A percentile compares a stretch with the other conserved stretches of the same genome.
Conservation (phyloP, 2,797 vertebrate species). For the Lates japonicus region DNA sequence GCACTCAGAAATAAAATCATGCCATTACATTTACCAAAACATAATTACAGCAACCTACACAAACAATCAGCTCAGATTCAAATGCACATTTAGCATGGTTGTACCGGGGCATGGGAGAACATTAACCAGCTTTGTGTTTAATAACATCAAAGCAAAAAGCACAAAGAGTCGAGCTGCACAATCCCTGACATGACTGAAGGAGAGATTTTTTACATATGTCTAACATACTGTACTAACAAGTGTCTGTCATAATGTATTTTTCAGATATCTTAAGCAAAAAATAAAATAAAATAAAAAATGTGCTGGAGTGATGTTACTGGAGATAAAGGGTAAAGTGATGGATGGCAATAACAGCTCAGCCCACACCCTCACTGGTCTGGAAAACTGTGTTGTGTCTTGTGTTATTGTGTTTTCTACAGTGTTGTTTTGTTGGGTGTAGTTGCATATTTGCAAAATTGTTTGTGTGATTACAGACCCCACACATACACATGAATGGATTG, state of each 20-base stretch:
- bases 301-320: conserved; percentile 29
- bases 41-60: conserved; percentile 72
- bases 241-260: conserved; percentile 24
- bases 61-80: conserved; percentile 64
- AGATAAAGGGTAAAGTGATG: conserved; percentile 57
- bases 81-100: conserved; percentile 52
- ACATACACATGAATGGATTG: background rate
- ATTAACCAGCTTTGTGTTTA: conserved; percentile 58
- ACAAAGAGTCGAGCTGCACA: conserved; percentile 36
- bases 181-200: conserved; percentile 20
- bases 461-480: background rate
- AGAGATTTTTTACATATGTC: conserved; percentile 29
- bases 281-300: no score
- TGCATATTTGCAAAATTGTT: background rate
- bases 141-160: conserved; percentile 32
- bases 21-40: conserved; percentile 68
- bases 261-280: conserved; percentile 35
- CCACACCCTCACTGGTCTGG: background rate
- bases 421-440: background rate
- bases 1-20: conserved; percentile 66
- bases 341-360: conserved; percentile 39
- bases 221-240: conserved; percentile 16
- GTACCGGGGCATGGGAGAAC: conserved; percentile 43
- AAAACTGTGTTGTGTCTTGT: background rate
- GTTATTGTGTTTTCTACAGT: background rate